Conservation (phyloP, 1,140 invertebrate genomes). For the honey bee (Apis mellifera) region DNA sequence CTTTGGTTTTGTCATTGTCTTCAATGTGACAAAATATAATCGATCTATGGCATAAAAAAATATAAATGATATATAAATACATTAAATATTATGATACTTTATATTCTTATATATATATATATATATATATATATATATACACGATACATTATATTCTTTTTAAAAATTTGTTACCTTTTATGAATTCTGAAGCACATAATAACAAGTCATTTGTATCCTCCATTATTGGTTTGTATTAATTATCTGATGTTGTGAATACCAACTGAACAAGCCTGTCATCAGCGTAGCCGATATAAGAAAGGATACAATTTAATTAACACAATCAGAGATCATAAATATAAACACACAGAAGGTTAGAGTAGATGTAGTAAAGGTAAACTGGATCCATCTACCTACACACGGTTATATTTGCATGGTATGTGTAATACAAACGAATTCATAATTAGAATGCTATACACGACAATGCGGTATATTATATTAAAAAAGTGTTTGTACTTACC, state of each 20-base stretch:
- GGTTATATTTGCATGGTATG: constrained; percentile 1
- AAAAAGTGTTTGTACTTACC: constrained; percentile 32
- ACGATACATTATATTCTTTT: constrained; percentile 10
- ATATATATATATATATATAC: too few relatives aligned
- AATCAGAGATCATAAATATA: constrained; percentile 39
- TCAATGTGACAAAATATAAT: constrained; percentile 95
- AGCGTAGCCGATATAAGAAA: constrained; percentile 38
- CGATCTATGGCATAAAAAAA: constrained; percentile 86
- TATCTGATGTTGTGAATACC: constrained; percentile 39
- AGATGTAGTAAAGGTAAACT: constrained; percentile 54
- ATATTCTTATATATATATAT: too few relatives aligned
- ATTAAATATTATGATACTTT: neutral
- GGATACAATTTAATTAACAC: constrained; percentile 56
- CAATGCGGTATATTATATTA: neutral
- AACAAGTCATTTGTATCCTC: constrained; percentile 80
- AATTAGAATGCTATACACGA: constrained; percentile 6
- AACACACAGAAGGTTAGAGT: constrained; percentile 54
- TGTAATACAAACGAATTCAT: constrained; percentile 7
- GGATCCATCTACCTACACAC: constrained; percentile 48
- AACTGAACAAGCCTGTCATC: constrained; percentile 54
- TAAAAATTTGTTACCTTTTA: constrained; percentile 79
- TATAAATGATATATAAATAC: neutral
- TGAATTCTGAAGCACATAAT: constrained; percentile 82
- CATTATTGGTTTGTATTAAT: constrained; percentile 70
- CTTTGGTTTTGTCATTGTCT: constrained; percentile 88